Percentiles rank a stretch among this genome's conserved stretches.
These are phyloP conservation scores for Pseudomyrmex sp. DNA, from an alignment of 1,140 invertebrate genomes.

Conservation along the genomic window DNA sequence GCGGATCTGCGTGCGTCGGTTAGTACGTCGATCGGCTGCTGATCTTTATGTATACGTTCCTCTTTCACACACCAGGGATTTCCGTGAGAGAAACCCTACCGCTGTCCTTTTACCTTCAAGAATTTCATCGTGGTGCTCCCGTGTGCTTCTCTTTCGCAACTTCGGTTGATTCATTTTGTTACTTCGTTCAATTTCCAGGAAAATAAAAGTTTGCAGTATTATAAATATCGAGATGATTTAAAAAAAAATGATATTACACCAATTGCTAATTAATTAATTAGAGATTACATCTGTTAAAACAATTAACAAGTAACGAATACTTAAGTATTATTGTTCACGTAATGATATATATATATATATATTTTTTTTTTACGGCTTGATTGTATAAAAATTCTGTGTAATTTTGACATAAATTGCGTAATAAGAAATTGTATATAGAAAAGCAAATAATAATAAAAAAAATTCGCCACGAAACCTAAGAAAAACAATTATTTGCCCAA, in stretches of 20 bases:
- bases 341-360: too few relatives aligned
- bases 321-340: too few relatives aligned
- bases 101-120: constrained; percentile 22
- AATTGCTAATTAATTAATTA: too few relatives aligned
- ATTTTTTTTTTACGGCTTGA: too few relatives aligned
- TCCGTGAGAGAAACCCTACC: constrained; percentile 38
- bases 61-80: constrained; percentile 7
- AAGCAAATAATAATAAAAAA: too few relatives aligned
- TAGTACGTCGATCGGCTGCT: constrained; percentile 43
- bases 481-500: too few relatives aligned
- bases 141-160: background rate
- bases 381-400: too few relatives aligned
- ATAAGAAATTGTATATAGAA: too few relatives aligned
- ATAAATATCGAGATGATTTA: background rate
- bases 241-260: background rate
- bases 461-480: too few relatives aligned
- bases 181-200: background rate
- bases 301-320: too few relatives aligned
- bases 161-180: background rate
- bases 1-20: constrained; percentile 61
- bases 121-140: constrained; percentile 22
- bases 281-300: too few relatives aligned
- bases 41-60: constrained; percentile 64
- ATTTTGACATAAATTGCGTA: too few relatives aligned
- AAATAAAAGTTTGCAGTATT: background rate